phyloP scores from a whole-genome alignment of 2,113 vertebrate genomes.

The Illadopsis cleaveri region DNA sequence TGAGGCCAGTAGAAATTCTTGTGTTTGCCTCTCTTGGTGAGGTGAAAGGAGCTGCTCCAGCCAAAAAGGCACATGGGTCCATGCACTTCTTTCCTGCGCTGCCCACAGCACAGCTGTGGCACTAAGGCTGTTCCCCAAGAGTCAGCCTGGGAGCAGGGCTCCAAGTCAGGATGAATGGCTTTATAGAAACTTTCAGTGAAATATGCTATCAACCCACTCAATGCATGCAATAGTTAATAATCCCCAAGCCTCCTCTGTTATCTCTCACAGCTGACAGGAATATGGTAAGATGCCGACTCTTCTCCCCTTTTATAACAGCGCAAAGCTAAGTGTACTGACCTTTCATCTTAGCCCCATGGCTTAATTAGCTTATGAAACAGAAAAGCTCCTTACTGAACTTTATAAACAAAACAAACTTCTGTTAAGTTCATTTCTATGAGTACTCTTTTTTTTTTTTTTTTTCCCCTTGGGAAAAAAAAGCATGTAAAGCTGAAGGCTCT shows the following conservation, averaged over 20 bases:
- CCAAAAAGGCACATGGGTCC: accelerated
- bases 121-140: neutral
- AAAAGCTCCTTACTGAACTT: slow-evolving; percentile 62
- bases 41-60: neutral
- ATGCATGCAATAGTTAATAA: neutral
- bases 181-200: neutral
- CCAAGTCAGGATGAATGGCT: neutral
- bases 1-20: neutral
- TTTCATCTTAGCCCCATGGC: slow-evolving; percentile 43
- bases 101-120: neutral
- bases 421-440: slow-evolving; percentile 21
- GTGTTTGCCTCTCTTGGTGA: neutral
- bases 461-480: neutral
- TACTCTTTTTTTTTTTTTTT: neutral
- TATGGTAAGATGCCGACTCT: neutral
- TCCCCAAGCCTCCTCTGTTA: neutral
- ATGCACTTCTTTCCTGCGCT: neutral
- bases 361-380: slow-evolving; percentile 65
- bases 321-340: slow-evolving; percentile 16
- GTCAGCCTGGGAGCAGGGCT: neutral
- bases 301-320: neutral
- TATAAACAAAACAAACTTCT: slow-evolving; percentile 62
- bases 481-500: slow-evolving; percentile 10
- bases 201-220: neutral
- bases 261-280: neutral